Percentiles rank a stretch among this genome's conserved stretches.
phyloP scores from a whole-genome alignment of 2,888 invertebrate genomes.

The Drosophila recens region DNA sequence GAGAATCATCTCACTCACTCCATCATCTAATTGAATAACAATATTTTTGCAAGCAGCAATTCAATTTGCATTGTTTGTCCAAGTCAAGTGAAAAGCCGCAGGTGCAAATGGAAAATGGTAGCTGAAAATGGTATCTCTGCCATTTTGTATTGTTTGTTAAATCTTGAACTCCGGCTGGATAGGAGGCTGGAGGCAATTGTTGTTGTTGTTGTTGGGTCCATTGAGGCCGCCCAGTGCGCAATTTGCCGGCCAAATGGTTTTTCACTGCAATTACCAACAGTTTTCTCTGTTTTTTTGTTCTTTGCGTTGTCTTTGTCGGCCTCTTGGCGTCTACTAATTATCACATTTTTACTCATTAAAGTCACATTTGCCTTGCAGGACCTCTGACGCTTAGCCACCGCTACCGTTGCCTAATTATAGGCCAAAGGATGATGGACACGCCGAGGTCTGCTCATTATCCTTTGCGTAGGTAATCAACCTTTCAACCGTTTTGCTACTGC shows the following conservation, averaged over 20 bases:
- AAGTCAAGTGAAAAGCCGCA: slow-evolving; percentile 41
- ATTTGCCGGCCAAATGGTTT: slow-evolving; percentile 59
- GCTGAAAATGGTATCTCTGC: slow-evolving; percentile 22
- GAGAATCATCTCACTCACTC: background rate
- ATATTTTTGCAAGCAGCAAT: slow-evolving; percentile 62
- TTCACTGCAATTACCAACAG: slow-evolving; percentile 60
- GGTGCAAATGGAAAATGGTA: slow-evolving; percentile 35
- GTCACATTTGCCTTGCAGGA: slow-evolving; percentile 68
- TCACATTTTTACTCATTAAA: slow-evolving; percentile 81
- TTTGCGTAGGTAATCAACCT: slow-evolving; percentile 68
- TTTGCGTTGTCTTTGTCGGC: slow-evolving; percentile 66
- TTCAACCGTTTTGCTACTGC: slow-evolving; percentile 67
- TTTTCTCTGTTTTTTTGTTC: slow-evolving; percentile 15
- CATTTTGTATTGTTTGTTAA: slow-evolving; percentile 29
- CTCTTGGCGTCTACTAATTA: slow-evolving; percentile 72
- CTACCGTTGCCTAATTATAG: slow-evolving; percentile 52
- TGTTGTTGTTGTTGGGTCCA: slow-evolving; percentile 12
- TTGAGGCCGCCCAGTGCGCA: slow-evolving; percentile 46
- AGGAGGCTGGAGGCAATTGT: slow-evolving; percentile 51
- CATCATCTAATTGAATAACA: slow-evolving; percentile 63
- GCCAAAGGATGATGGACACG: slow-evolving; percentile 21
- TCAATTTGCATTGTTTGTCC: slow-evolving; percentile 65
- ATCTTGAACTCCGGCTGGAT: slow-evolving; percentile 48
- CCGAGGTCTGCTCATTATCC: slow-evolving; percentile 34
- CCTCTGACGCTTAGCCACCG: slow-evolving; percentile 18